Evolutionary conservation across 2,113 vertebrate genomes (phyloP).

Genomic region (Aleadryas rufinucha): DNA sequence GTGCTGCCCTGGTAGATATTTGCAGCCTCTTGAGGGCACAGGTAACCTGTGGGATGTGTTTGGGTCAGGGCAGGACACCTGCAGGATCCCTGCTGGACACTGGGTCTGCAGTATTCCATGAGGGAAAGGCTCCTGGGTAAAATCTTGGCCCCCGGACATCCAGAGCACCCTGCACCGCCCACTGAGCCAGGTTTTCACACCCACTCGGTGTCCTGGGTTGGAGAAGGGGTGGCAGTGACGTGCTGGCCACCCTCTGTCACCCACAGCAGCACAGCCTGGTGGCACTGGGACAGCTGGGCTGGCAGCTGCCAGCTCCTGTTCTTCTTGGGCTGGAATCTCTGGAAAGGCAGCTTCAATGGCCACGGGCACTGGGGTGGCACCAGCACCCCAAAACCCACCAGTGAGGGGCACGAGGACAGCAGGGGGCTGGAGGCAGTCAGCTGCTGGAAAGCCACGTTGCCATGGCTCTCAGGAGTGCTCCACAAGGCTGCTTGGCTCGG

Average conservation of each 20-base stretch:
- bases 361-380: not conserved
- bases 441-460: not conserved
- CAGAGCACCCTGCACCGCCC: not conserved
- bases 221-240: not conserved
- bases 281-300: not conserved
- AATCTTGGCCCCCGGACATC: not conserved
- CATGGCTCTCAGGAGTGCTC: not conserved
- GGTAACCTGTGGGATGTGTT: not conserved
- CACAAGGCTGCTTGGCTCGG: not conserved
- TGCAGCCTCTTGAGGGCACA: not conserved
- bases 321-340: not conserved
- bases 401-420: rapidly evolving
- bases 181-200: not conserved
- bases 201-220: rapidly evolving
- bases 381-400: not conserved
- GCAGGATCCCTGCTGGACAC: not conserved
- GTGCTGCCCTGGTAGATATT: not conserved
- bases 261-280: not conserved
- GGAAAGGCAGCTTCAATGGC: not conserved
- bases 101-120: not conserved
- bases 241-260: not conserved
- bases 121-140: not conserved
- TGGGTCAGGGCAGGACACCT: not conserved
- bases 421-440: not conserved
- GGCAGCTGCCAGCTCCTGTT: not conserved